A percentile compares a stretch with the other conserved stretches of the same genome.
Conservation (phyloP, 1,140 invertebrate genomes). For the Littorina saxatilis region DNA sequence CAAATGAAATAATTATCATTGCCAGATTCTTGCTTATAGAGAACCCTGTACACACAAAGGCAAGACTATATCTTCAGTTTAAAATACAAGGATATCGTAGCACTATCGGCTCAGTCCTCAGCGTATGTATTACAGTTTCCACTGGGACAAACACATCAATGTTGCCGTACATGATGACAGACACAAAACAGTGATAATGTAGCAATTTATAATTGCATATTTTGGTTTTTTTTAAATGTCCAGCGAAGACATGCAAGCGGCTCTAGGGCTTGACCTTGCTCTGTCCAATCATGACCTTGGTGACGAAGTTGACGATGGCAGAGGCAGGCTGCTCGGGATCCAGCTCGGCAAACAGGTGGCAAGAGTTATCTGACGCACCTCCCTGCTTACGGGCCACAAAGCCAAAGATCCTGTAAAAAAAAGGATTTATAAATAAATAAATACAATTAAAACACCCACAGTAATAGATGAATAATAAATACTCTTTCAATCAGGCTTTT, state of each 20-base stretch:
- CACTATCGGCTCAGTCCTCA: not conserved
- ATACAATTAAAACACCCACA: too few species aligned
- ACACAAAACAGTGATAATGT: not conserved
- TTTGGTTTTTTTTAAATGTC: not conserved
- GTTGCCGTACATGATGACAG: not conserved
- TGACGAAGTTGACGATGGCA: constrained; percentile 97
- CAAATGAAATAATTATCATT: too few species aligned
- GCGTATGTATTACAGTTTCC: not conserved
- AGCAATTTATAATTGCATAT: not conserved
- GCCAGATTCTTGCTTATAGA: too few species aligned
- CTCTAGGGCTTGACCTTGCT: constrained; percentile 66
- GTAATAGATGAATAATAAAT: too few species aligned
- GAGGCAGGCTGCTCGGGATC: constrained; percentile 96
- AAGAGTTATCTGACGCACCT: constrained; percentile 92
- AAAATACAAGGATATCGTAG: not conserved
- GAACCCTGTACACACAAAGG: too few species aligned
- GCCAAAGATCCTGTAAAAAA: constrained; percentile 82
- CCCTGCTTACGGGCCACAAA: constrained; percentile 92
- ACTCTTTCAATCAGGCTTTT: too few species aligned
- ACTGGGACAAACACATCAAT: not conserved
- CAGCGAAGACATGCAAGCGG: not conserved
- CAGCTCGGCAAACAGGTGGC: constrained; percentile 96
- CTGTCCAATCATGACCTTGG: constrained; percentile 84
- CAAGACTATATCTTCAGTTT: not conserved
- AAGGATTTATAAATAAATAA: too few species aligned